These are phyloP conservation scores for Arbacia lixula DNA, from an alignment of 53 echinoderm and acorn worm species.

Conservation along the genomic window DNA sequence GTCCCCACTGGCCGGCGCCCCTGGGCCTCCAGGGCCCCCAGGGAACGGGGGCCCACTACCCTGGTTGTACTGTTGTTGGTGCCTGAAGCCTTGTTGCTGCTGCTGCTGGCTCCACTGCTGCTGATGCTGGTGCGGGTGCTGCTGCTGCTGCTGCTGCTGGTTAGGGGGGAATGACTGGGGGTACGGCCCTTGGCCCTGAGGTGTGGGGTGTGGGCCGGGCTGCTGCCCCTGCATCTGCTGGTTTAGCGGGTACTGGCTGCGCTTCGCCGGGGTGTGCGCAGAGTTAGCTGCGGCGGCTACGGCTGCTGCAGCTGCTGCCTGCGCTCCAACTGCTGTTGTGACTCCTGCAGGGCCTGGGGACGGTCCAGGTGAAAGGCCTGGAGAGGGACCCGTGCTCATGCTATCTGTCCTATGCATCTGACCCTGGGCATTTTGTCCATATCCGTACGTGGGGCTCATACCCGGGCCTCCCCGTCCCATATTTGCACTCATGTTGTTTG, in stretches of 20 bases:
- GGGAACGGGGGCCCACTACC: slow-evolving; percentile 46
- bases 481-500: slow-evolving; percentile 59
- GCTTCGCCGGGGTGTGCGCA: slow-evolving; percentile 36
- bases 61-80: slow-evolving; percentile 47
- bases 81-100: slow-evolving; percentile 5
- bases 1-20: slow-evolving; percentile 26
- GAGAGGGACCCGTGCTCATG: slow-evolving; percentile 51
- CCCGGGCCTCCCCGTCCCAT: slow-evolving; percentile 66
- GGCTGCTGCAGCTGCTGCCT: slow-evolving; percentile 86
- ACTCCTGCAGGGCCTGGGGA: slow-evolving; percentile 51
- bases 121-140: too few relatives aligned
- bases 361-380: slow-evolving; percentile 44
- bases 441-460: slow-evolving; percentile 52
- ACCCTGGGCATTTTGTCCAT: slow-evolving; percentile 59
- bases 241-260: slow-evolving; percentile 61
- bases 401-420: slow-evolving; percentile 77
- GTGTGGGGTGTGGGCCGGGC: slow-evolving; percentile 37
- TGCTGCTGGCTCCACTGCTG: slow-evolving; percentile 53
- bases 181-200: slow-evolving; percentile 67
- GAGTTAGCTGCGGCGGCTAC: slow-evolving; percentile 84
- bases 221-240: slow-evolving; percentile 54
- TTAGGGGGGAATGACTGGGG: slow-evolving; percentile 53
- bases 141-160: slow-evolving; percentile 58
- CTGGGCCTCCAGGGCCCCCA: slow-evolving; percentile 10
- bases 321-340: slow-evolving; percentile 62